Evolutionary conservation across 2,888 invertebrate genomes (phyloP).

Genomic region (Melieria omissa): DNA sequence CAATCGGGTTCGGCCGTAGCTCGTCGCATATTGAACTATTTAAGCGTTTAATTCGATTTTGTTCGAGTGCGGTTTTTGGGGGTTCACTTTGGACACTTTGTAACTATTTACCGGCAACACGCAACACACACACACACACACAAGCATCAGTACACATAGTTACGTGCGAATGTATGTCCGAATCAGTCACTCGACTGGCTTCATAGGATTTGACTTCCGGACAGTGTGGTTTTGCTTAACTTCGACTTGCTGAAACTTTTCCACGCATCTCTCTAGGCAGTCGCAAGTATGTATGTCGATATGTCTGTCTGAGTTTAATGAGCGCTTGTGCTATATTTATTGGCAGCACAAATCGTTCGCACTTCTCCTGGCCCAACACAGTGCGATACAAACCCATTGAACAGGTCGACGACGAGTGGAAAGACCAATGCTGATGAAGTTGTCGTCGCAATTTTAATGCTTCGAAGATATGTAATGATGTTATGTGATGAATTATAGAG

Average conservation of each 20-base stretch:
- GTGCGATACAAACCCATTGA: no score
- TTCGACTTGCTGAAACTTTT: conserved; percentile 35
- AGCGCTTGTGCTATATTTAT: conserved; percentile 21
- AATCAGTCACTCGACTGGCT: neutral
- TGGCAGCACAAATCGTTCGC: no score
- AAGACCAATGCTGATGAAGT: no score
- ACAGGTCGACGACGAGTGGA: no score
- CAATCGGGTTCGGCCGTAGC: neutral
- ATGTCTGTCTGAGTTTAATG: conserved; percentile 21
- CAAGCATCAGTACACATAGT: conserved; percentile 12
- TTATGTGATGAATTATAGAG: no score
- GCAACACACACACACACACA: neutral
- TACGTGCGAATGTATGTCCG: neutral
- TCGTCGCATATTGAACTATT: conserved; percentile 33
- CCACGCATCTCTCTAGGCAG: neutral
- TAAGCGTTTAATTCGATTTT: conserved; percentile 41
- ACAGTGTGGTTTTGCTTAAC: conserved; percentile 29
- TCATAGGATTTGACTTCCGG: conserved; percentile 30
- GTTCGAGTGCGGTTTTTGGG: conserved; percentile 53
- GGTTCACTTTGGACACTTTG: conserved; percentile 33
- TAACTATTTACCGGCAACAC: conserved; percentile 19
- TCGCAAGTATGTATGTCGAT: conserved; percentile 20
- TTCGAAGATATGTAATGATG: no score
- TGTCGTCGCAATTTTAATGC: no score
- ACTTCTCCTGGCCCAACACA: no score